Evolutionary conservation across 1,140 invertebrate species (phyloP).

Genomic region (Holcopasites calliopsidis): DNA sequence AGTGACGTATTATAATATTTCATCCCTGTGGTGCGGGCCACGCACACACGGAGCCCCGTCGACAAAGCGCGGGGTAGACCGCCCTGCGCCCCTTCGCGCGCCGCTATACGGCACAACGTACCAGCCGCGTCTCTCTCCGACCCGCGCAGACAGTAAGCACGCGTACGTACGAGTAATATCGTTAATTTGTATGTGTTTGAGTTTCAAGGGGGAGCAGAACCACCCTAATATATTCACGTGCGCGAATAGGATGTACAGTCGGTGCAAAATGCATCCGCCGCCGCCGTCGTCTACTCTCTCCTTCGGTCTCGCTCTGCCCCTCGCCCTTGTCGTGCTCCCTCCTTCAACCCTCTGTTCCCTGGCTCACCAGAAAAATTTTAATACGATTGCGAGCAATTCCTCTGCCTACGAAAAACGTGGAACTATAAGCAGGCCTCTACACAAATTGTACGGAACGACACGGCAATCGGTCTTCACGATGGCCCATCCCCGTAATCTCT

Average conservation of each 20-base stretch:
- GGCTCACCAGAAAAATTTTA: conserved; percentile 3
- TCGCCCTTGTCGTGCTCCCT: not conserved
- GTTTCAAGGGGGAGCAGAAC: conserved; percentile 74
- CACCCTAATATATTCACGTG: conserved; percentile 78
- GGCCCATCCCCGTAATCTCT: too few relatives aligned
- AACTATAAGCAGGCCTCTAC: too few relatives aligned
- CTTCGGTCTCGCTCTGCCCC: not conserved
- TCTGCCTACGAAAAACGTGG: not conserved
- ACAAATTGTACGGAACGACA: too few relatives aligned
- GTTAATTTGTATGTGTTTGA: conserved; percentile 78
- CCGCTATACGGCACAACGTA: conserved; percentile 47
- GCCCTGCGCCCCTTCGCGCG: conserved; percentile 56
- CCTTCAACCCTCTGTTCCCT: not conserved
- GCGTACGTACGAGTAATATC: conserved; percentile 74
- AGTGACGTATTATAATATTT: conserved; percentile 79
- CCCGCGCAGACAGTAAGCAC: conserved; percentile 65
- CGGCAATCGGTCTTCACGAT: too few relatives aligned
- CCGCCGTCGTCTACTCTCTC: not conserved
- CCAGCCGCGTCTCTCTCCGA: conserved; percentile 61
- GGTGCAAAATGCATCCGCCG: conserved; percentile 68
- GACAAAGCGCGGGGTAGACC: conserved; percentile 13
- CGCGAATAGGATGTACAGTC: conserved; percentile 74
- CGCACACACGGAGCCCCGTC: not conserved
- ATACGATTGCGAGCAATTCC: not conserved
- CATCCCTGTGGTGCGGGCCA: conserved; percentile 63